Evolutionary conservation across 2,888 invertebrate species (phyloP).

Genomic region (Drosophila sordidula): DNA sequence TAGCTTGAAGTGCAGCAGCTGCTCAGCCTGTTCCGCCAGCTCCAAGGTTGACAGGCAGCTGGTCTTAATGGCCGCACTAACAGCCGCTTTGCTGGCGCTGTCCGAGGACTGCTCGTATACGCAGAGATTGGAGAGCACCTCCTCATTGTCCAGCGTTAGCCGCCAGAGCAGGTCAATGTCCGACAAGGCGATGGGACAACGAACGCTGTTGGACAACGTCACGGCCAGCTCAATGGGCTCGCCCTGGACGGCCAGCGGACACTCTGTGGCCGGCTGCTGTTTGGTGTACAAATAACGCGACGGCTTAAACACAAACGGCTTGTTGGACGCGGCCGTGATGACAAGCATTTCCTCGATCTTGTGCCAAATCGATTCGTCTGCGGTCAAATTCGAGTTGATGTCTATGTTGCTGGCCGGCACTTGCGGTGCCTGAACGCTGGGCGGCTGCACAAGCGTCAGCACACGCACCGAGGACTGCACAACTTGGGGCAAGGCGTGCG

Average conservation of each 20-base stretch:
- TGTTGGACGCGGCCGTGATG: constrained; percentile 89
- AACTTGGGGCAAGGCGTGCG: constrained; percentile 91
- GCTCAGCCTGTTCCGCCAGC: constrained; percentile 85
- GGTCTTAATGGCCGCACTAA: constrained; percentile 81
- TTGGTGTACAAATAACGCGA: constrained; percentile 90
- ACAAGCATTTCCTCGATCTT: constrained; percentile 92
- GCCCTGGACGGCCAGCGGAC: constrained; percentile 90
- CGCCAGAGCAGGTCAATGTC: constrained; percentile 84
- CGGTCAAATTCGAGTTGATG: constrained; percentile 82
- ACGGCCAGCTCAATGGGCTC: constrained; percentile 92
- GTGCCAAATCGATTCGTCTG: constrained; percentile 87
- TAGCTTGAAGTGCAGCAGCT: constrained; percentile 89
- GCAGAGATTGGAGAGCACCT: constrained; percentile 84
- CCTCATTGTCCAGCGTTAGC: constrained; percentile 84
- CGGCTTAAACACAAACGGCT: constrained; percentile 91
- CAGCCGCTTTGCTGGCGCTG: constrained; percentile 73
- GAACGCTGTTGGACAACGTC: constrained; percentile 86
- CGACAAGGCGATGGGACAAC: constrained; percentile 86
- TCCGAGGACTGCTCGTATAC: constrained; percentile 81
- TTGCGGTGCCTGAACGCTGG: constrained; percentile 73
- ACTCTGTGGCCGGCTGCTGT: constrained; percentile 87
- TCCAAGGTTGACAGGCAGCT: constrained; percentile 76
- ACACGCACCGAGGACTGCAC: constrained; percentile 89
- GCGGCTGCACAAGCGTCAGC: constrained; percentile 85
- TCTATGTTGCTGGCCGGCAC: constrained; percentile 83